Conservation (phyloP, 2,797 vertebrate species). For the Acrossocheilus fasciatus region DNA sequence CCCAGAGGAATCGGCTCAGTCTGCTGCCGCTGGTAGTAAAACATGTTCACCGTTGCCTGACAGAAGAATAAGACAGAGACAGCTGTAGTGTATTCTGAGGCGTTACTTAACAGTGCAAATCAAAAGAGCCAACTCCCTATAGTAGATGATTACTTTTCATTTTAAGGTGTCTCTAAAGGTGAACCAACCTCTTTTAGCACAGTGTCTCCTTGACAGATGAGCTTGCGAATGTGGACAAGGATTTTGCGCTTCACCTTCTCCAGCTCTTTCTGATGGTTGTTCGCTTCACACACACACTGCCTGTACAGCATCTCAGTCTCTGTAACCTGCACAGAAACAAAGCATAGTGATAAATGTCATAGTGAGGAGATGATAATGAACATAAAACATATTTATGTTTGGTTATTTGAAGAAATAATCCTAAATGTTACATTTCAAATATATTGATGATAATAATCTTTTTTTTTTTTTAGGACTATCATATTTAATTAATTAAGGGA, state of each 20-base stretch:
- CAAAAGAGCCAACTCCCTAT: neutral
- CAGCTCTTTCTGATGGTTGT: conserved; percentile 80
- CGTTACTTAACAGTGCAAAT: neutral
- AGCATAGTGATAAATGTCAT: neutral
- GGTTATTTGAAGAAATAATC: neutral
- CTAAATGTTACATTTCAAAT: neutral
- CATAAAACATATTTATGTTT: neutral
- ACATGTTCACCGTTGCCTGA: conserved; percentile 91
- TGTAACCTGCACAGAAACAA: conserved; percentile 68
- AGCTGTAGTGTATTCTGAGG: neutral
- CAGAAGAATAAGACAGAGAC: neutral
- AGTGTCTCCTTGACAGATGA: conserved; percentile 90
- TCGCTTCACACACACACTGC: conserved; percentile 82
- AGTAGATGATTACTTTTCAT: neutral
- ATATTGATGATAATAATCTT: neutral
- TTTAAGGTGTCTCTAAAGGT: neutral
- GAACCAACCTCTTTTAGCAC: conserved; percentile 87
- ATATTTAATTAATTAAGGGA: neutral
- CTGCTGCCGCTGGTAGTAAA: conserved; percentile 83
- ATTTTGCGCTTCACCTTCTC: conserved; percentile 86
- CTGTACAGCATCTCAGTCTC: conserved; percentile 84
- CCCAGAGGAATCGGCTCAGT: conserved; percentile 80
- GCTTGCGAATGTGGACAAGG: conserved; percentile 88
- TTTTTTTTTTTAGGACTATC: neutral
- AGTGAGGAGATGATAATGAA: neutral